These are phyloP conservation scores for Myrmecophaga tridactyla DNA, from an alignment of 2,113 vertebrate species.

Conservation along the genomic window DNA sequence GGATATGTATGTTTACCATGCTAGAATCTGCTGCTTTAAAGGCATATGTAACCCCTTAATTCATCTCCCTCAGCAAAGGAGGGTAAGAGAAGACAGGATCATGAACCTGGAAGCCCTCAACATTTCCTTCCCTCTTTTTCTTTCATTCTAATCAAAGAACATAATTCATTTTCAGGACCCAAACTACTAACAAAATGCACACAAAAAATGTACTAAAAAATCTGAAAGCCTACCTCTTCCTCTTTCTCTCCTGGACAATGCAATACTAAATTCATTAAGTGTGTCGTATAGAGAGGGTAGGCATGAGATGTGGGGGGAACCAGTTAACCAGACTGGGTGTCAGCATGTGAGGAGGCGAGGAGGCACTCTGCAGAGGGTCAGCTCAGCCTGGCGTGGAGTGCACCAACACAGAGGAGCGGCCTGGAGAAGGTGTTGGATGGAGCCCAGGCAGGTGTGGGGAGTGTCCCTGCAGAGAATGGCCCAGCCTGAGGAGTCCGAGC, in stretches of 20 bases:
- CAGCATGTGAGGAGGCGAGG: accelerated
- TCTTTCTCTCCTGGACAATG: neutral
- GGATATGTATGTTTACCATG: neutral
- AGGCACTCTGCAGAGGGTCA: neutral
- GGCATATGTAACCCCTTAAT: neutral
- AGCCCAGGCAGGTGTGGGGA: no score
- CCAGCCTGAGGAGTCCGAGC: accelerated
- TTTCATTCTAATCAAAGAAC: neutral
- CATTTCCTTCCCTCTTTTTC: neutral
- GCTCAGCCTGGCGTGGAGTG: accelerated
- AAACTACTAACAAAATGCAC: neutral
- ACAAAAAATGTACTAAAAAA: neutral
- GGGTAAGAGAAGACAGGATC: neutral
- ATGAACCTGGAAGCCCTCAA: neutral
- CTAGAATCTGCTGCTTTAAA: neutral
- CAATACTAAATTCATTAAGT: neutral
- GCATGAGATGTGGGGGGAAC: neutral
- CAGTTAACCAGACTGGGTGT: accelerated
- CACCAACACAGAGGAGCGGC: neutral
- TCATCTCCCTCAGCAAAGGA: neutral
- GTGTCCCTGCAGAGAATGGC: neutral
- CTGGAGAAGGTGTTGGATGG: neutral
- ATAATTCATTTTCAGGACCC: neutral
- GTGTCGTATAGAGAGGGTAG: neutral
- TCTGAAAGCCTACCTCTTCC: neutral